Evolutionary conservation across 2,888 invertebrate genomes (phyloP).

Genomic region (Tetramorium bicarinatum): DNA sequence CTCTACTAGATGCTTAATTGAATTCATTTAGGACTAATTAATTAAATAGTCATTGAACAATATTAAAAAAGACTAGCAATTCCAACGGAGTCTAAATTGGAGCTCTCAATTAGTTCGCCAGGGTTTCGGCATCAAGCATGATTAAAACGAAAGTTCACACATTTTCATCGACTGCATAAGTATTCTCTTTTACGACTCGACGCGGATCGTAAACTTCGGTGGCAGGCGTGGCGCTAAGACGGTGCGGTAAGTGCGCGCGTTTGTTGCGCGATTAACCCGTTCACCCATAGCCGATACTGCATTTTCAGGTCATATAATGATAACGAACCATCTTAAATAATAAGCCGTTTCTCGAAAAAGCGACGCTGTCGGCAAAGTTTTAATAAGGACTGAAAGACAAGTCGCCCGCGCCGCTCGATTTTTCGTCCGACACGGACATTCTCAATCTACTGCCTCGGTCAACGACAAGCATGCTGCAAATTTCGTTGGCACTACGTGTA

Average conservation of each 20-base stretch:
- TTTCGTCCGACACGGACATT: conserved; percentile 1
- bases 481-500: conserved; percentile 9
- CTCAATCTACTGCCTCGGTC: neutral
- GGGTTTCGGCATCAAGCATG: neutral
- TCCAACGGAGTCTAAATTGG: conserved; percentile 12
- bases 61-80: conserved; percentile 3
- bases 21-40: neutral
- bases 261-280: conserved; percentile 72
- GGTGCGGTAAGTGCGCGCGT: conserved; percentile 57
- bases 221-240: conserved; percentile 59
- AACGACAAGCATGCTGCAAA: neutral
- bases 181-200: conserved; percentile 5
- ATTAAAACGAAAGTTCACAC: conserved; percentile 65
- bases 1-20: neutral
- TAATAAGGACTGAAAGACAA: conserved; percentile 67
- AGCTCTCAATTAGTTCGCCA: conserved; percentile 10
- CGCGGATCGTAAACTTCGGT: conserved; percentile 57
- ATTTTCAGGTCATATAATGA: conserved; percentile 61
- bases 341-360: conserved; percentile 49
- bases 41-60: neutral
- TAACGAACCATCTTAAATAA: conserved; percentile 68
- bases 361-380: conserved; percentile 62
- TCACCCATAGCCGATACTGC: conserved; percentile 66
- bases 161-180: conserved; percentile 41
- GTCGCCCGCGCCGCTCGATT: conserved; percentile 26